Percentiles rank a stretch among this genome's conserved stretches.
Evolutionary conservation across 2,113 vertebrate species (phyloP).

Genomic region (Rutilus rutilus): DNA sequence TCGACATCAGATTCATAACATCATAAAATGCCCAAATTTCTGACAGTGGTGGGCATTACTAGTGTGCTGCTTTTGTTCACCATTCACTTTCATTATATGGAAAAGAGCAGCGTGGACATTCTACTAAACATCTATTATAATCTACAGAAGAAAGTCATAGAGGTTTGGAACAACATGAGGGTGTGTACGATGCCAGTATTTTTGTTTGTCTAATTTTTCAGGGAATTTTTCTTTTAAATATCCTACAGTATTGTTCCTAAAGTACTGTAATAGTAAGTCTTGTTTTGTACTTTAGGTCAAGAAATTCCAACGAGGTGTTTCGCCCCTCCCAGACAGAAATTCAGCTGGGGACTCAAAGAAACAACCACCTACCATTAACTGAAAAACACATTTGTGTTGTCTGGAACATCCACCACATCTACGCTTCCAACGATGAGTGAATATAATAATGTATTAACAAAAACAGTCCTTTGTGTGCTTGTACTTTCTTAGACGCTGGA

Average conservation of each 20-base stretch:
- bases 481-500: background rate
- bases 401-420: background rate
- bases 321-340: background rate
- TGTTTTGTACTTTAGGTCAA: constrained; percentile 35
- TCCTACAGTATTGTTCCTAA: background rate
- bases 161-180: background rate
- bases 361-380: background rate
- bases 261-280: background rate
- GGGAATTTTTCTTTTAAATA: background rate
- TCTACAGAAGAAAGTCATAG: background rate
- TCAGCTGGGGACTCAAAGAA: background rate
- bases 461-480: background rate
- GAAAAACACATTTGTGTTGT: background rate
- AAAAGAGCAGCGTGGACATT: background rate
- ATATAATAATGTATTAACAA: background rate
- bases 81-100: background rate
- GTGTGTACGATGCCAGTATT: background rate
- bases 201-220: background rate
- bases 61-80: background rate
- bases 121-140: background rate
- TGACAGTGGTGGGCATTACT: background rate
- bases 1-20: too few relatives aligned
- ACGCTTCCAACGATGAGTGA: background rate
- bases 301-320: constrained; percentile 49
- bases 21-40: background rate